Evolutionary conservation across 2,888 invertebrate species (phyloP).

Genomic region (Hemicrepidius hirtus): DNA sequence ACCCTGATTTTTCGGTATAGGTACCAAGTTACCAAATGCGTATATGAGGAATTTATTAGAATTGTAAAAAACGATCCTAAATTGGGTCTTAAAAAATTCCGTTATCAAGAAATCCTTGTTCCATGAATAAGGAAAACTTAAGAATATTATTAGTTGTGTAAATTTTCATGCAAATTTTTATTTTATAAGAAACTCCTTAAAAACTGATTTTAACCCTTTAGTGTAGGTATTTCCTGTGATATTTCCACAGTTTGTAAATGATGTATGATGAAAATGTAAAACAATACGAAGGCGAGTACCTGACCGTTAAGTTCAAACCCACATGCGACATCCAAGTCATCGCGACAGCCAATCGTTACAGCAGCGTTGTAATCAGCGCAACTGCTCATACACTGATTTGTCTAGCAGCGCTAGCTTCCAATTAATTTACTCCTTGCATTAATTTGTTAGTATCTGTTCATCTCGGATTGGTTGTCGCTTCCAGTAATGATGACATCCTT

Average conservation of each 20-base stretch:
- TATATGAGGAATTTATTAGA: too few species aligned
- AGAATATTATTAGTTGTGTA: too few species aligned
- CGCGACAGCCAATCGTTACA: constrained; percentile 46
- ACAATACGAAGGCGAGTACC: constrained; percentile 45
- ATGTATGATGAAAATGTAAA: constrained; percentile 38
- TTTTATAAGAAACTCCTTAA: too few species aligned
- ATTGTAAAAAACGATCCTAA: too few species aligned
- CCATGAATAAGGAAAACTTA: too few species aligned
- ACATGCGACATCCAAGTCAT: constrained; percentile 48
- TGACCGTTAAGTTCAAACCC: constrained; percentile 48
- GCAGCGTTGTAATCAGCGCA: constrained; percentile 43
- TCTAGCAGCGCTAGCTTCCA: constrained; percentile 44
- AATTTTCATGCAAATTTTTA: too few species aligned
- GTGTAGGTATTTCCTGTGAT: neutral
- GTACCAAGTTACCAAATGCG: too few species aligned
- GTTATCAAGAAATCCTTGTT: too few species aligned
- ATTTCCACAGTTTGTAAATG: constrained; percentile 21
- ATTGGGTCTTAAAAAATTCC: too few species aligned
- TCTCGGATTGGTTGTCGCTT: constrained; percentile 45
- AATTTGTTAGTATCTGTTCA: constrained; percentile 45
- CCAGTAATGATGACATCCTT: constrained; percentile 35
- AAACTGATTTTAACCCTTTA: too few species aligned
- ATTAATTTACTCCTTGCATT: constrained; percentile 51
- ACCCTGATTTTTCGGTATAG: too few species aligned
- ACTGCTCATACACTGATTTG: constrained; percentile 51